Evolutionary conservation across 2,113 vertebrate genomes (phyloP), one percentile per base, ranked within the genome.

Genomic region (Boulengeromyrus knoepffleri): DNA sequence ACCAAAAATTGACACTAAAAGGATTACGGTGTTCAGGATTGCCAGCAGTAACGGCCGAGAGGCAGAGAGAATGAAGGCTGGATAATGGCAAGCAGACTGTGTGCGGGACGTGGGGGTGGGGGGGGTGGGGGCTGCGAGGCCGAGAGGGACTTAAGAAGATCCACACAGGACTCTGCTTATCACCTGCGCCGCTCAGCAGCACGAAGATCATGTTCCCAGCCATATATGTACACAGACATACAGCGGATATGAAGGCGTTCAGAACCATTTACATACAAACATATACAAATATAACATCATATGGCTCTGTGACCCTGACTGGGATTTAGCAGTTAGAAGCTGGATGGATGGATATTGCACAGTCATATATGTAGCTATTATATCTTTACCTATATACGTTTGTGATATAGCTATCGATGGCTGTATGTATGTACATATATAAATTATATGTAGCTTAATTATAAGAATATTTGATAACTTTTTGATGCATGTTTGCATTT

Each of bases 21-120:
- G 98, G 98, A 99, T 99, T 99, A 99, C 97, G 97, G 97, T 97
- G 96, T 97, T 97, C 96, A 96, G 97, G 97, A 97, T 96, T 96
- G 96, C 96, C 96, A 96, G 96, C 96, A 96, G 96, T 96, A 96
- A 97, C 97, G 96, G 96, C 96, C 96, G 97, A 97, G 95, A 96
- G 96, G 96, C 95, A 96, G 84, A 96, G 95, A 96, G 96, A 96
- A 96, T 95, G 95, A 96, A 96, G 95, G 95, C 96, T 95, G 95
- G 95, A 96, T 96, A 97, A 96, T 96, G 96, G 95, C 96, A 94
- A 93, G 93, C 93, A 88, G 93, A 95, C 93, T 94, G 94, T 94
- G 95, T 92, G 95, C 94, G 95, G 95, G 94, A 96, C 58, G 21
- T 0, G 56, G 21, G 15, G n/a, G n/a, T n/a, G 52, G 52, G 19